phyloP scores from a whole-genome alignment of 2,797 vertebrate genomes.

The Odontamblyopus rebecca region DNA sequence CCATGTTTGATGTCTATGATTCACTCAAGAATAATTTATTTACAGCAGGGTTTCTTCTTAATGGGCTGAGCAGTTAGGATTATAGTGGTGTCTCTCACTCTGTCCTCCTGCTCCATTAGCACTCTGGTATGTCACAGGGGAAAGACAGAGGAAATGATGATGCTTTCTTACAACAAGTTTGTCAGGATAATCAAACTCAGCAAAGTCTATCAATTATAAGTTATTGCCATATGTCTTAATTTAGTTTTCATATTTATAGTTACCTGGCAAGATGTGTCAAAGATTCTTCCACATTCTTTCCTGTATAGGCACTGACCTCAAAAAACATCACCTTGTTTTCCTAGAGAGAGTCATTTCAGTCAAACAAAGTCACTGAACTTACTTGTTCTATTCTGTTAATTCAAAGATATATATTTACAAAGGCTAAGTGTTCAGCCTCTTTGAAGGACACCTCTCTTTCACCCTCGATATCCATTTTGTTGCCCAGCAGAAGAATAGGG shows the following conservation, averaged over 20 bases:
- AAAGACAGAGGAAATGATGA: not conserved
- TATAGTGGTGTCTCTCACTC: constrained; percentile 79
- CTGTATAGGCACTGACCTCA: constrained; percentile 89
- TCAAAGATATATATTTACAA: constrained; percentile 69
- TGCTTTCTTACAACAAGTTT: not conserved
- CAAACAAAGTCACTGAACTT: not conserved
- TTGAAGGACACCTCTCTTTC: constrained; percentile 83
- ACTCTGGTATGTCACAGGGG: constrained; percentile 56
- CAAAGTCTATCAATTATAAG: not conserved
- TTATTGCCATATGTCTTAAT: no score
- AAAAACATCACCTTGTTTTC: constrained; percentile 86
- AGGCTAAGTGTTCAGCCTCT: constrained; percentile 83
- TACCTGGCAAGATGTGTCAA: constrained; percentile 88
- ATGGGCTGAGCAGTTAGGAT: constrained; percentile 67
- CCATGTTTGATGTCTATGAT: not conserved
- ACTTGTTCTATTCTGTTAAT: not conserved
- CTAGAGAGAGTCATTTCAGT: constrained; percentile 55
- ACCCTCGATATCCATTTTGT: constrained; percentile 87
- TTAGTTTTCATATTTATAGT: not conserved
- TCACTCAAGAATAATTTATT: constrained; percentile 49
- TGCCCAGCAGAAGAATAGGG: constrained; percentile 87
- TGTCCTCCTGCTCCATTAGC: constrained; percentile 86
- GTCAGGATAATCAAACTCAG: not conserved
- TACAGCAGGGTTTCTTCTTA: constrained; percentile 88
- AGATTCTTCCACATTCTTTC: constrained; percentile 80